phyloP scores from a whole-genome alignment of 1,140 invertebrate genomes.

The Apis mellifera region Amel_HAv3.1 CM009940.2:4672001-4672500 shows the following conservation, averaged over 20 bases:
- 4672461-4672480: conserved; percentile 94
- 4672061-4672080: too few relatives aligned
- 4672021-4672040: too few relatives aligned
- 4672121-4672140: too few relatives aligned
- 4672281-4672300: conserved; percentile 98
- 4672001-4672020: too few relatives aligned
- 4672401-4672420: conserved; percentile 98
- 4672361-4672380: conserved; percentile 98
- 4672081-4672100: too few relatives aligned
- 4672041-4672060: too few relatives aligned
- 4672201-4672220: too few relatives aligned
- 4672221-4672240: background rate
- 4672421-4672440: conserved; percentile 98
- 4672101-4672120: too few relatives aligned
- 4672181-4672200: too few relatives aligned
- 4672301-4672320: conserved; percentile 98
- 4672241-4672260: conserved; percentile 45
- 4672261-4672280: conserved; percentile 70
- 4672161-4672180: too few relatives aligned
- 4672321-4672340: conserved; percentile 98
- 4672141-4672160: too few relatives aligned
- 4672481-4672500: conserved; percentile 95
- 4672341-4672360: conserved; percentile 99
- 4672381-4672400: conserved; percentile 99
- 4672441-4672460: conserved; percentile 96